Base-by-base conservation (phyloP, 2,888 invertebrate species). In the Alentia gelatinosa region DNA sequence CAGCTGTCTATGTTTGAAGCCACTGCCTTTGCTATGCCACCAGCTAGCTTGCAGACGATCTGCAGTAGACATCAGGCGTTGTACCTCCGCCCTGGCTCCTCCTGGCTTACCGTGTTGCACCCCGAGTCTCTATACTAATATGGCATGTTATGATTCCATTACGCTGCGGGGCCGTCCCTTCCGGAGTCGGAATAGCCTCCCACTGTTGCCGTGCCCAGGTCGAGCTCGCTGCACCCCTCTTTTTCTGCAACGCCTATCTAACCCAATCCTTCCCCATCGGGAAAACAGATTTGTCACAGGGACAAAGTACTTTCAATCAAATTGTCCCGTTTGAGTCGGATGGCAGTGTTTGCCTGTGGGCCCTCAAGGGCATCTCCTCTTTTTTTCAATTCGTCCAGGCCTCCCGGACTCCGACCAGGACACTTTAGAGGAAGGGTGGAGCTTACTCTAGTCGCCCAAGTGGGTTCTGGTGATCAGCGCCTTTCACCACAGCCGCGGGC, bases 131-230 rank as follows among this genome's bases (percentile, higher is more conserved):
- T 56, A 56, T 56, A 56, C 56, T 9, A n/a, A 68, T 30, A 68
- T 26, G 68, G 68, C 68, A 68, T 68, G 26, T 68, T 68, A 68
- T 68, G 68, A 68, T 68, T 68, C 68, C 68, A 68, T 68, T 68
- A 68, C 30, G 3, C 26, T 30, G 15, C 26, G 30, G 47, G 3
- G 30, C 68, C 26, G 47, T 68, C 26, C 26, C 4, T 30, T 68
- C 68, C 63, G n/a, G 30, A 26, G 23, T 26, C 30, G 33, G 68
- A 68, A 68, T 68, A 33, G 26, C 1, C 5, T 5, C 30, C 68
- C 26, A 4, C 5, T 30, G 26, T 4, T 26, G 26, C 30, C 33
- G 30, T 26, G 33, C 56, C 56, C 12, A 56, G 56, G 56, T 56
- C 56, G n/a, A 3, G 5, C 3, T 0, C 4, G 15, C 33, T 3